These are phyloP conservation scores for Rhea pennata DNA, from an alignment of 2,113 vertebrate species.

Conservation along the genomic window DNA sequence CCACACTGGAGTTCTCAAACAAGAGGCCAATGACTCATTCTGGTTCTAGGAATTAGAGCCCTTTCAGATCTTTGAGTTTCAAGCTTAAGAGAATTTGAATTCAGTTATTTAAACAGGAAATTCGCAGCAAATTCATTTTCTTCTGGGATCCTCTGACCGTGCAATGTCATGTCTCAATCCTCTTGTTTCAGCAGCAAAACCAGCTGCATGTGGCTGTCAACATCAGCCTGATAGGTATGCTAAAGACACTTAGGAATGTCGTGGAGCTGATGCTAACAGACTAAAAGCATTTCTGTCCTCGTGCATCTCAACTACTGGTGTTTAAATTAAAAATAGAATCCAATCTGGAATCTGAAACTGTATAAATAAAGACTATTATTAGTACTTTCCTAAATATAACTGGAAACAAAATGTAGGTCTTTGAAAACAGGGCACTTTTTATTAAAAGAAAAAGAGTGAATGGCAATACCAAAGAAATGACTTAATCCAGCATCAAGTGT, in stretches of 20 bases:
- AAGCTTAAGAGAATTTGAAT: not conserved
- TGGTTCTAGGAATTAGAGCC: not conserved
- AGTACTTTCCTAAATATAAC: not conserved
- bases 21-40: not conserved
- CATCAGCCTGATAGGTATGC: not conserved
- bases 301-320: not conserved
- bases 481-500: not conserved
- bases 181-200: not conserved
- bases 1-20: not conserved
- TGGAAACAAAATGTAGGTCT: not conserved
- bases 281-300: not conserved
- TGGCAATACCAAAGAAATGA: not conserved
- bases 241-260: not conserved
- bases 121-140: not conserved
- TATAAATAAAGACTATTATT: not conserved
- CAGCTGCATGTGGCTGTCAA: not conserved
- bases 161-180: not conserved
- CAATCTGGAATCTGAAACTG: not conserved
- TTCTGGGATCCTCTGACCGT: not conserved
- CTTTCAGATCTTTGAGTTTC: not conserved
- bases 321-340: not conserved
- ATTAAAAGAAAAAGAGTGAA: not conserved
- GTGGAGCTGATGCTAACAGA: not conserved
- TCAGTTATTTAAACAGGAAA: not conserved
- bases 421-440: not conserved